Evolutionary conservation across 2,113 vertebrate species (phyloP), one percentile per base, ranked within the genome.

Genomic region (Herpetotheres cachinnans): DNA sequence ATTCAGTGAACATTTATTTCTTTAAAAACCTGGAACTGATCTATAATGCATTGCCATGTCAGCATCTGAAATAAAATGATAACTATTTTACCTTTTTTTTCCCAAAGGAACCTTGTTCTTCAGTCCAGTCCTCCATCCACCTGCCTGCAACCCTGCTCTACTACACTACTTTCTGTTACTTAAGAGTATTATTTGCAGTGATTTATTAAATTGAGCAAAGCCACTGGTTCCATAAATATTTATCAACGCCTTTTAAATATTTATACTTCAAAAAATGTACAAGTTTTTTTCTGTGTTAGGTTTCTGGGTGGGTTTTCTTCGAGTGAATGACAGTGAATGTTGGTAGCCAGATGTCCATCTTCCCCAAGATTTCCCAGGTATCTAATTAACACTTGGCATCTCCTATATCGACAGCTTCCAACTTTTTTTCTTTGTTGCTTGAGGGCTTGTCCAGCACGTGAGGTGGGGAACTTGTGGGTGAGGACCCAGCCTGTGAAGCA

Each of bases 401-500:
- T 44, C 18, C 25, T 38, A 5, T 9, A 16, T 22, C 47, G 40
- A 47, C 62, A 56, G 47, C 26, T 73, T 59, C n/a, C 40, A 44
- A 2, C 5, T 30, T 19, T 24, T 47, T 21, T 26, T 5, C 36
- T 54, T 44, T 49, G 34, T 26, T 86, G 6, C 11, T 29, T 15
- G n/a, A 79, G 22, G n/a, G 9, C 32, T 90, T 66, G 3, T 44
- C 11, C 1, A 1, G 13, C 9, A 14, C 0, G 0, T 36, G 42
- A 30, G 27, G 40, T 1, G 1, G 44, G 55, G 50, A 56, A 24
- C 6, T 8, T 0, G 0, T 7, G 40, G 66, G 7, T 40, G 66
- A 67, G n/a, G 32, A 46, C 18, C 16, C 61, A 38, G 12, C 12
- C 46, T 61, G 47, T 0, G 7, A 82, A 78, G 55, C 82, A 55